phyloP scores from a whole-genome alignment of 2,113 vertebrate species.

The Chauna torquata region DNA sequence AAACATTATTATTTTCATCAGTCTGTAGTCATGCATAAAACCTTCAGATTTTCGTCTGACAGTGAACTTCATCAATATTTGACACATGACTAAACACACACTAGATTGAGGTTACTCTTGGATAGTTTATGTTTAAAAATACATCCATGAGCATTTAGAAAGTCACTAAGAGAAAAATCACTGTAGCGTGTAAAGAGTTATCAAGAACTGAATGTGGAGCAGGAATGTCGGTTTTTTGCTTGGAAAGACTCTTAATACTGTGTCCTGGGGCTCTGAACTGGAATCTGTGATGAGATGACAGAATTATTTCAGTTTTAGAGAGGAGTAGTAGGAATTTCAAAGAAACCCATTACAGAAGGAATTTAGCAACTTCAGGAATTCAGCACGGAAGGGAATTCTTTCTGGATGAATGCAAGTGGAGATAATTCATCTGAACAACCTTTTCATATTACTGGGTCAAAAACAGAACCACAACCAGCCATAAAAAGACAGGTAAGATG shows the following conservation, averaged over 20 bases:
- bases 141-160: neutral
- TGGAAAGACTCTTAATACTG: neutral
- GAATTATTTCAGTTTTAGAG: neutral
- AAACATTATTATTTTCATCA: neutral
- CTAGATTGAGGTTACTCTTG: neutral
- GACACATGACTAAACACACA: neutral
- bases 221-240: neutral
- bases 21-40: neutral
- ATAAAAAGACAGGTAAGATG: neutral
- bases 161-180: neutral
- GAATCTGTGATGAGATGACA: neutral
- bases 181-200: neutral
- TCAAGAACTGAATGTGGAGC: neutral
- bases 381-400: neutral
- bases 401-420: neutral
- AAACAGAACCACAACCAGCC: neutral
- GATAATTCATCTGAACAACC: neutral
- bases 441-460: neutral
- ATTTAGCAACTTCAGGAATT: neutral
- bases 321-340: neutral
- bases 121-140: constrained; percentile 8
- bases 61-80: neutral
- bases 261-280: neutral
- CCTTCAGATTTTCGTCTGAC: neutral
- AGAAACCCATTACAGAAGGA: neutral